Evolutionary conservation across 2,888 invertebrate genomes (phyloP).

Genomic region (Tipula confusa): DNA sequence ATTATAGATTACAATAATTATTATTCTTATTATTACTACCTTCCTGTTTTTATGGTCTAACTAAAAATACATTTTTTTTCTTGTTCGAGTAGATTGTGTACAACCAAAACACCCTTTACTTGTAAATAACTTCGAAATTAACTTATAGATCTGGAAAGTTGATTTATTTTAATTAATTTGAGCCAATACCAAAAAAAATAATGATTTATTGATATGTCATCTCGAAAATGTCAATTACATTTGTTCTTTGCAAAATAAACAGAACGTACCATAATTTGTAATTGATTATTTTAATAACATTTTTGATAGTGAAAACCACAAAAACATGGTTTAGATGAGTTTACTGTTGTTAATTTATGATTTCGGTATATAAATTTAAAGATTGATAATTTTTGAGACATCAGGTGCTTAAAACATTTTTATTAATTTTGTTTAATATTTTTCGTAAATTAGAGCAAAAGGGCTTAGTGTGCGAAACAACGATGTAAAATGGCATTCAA

Average conservation of each 20-base stretch:
- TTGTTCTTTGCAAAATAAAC: too few species aligned
- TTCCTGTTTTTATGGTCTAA: background rate
- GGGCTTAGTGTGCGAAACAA: too few species aligned
- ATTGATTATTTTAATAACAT: background rate
- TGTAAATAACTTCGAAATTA: too few species aligned
- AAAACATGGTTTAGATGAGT: background rate
- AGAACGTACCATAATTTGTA: background rate
- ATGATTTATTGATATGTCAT: background rate
- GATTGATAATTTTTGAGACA: too few species aligned
- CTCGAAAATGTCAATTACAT: background rate
- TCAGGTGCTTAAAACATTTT: too few species aligned
- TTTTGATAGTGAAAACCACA: background rate
- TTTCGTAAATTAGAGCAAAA: too few species aligned
- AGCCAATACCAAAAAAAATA: background rate
- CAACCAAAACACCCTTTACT: background rate
- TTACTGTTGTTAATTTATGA: too few species aligned
- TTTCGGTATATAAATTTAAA: too few species aligned
- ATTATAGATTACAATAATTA: conserved; percentile 3
- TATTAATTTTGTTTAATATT: too few species aligned
- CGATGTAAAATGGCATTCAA: too few species aligned
- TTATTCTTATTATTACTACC: background rate
- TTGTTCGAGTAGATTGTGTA: background rate
- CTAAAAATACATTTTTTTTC: background rate
- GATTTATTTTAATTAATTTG: conserved; percentile 20
- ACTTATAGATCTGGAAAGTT: background rate